phyloP scores from a whole-genome alignment of 2,888 invertebrate genomes.

The Lathronympha strigana region DNA sequence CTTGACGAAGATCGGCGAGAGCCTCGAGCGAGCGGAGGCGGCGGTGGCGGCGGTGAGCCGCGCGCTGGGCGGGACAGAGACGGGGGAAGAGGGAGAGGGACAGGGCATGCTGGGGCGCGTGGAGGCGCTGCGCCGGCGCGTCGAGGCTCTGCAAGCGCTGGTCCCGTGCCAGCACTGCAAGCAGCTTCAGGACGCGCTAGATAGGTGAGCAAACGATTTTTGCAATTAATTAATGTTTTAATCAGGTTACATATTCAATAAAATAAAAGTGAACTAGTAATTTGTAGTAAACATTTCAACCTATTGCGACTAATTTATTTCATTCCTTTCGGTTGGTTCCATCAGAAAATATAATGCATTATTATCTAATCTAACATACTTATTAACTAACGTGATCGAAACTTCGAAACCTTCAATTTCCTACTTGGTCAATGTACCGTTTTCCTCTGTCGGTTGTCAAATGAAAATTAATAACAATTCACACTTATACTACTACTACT shows the following conservation, averaged over 20 bases:
- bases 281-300: too few species aligned
- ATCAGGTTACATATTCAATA: too few species aligned
- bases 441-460: too few species aligned
- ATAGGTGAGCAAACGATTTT: conserved; percentile 63
- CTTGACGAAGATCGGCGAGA: conserved; percentile 82
- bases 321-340: too few species aligned
- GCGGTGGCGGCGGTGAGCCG: conserved; percentile 73
- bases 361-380: too few species aligned
- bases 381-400: too few species aligned
- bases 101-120: conserved; percentile 63
- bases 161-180: conserved; percentile 81
- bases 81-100: conserved; percentile 41
- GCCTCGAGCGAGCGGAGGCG: conserved; percentile 79
- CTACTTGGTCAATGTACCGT: too few species aligned
- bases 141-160: conserved; percentile 78
- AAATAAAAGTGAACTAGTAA: too few species aligned
- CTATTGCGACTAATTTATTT: too few species aligned
- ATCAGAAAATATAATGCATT: too few species aligned
- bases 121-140: conserved; percentile 75
- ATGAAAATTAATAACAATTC: neutral
- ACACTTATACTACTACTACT: neutral
- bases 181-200: conserved; percentile 81
- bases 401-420: too few species aligned
- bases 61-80: conserved; percentile 57
- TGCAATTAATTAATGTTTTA: neutral